Evolutionary conservation across 2,797 vertebrate genomes (phyloP), one percentile per base, ranked within the genome.

Genomic region (Dromococcyx pavoninus): DNA sequence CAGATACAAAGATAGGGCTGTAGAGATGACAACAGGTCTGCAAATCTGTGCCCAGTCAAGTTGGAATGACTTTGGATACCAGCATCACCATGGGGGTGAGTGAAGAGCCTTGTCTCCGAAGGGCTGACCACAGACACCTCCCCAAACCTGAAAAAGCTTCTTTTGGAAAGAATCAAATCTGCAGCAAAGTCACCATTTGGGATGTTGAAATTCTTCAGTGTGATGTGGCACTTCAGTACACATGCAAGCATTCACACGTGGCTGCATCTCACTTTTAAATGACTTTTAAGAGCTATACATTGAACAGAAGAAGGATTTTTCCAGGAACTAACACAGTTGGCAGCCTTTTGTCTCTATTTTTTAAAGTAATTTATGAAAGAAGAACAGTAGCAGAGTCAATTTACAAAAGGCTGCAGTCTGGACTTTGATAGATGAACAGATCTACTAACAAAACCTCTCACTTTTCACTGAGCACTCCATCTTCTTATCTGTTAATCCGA

Each of bases 371-470:
- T 94, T 93, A 96, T 89, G 69, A 93, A 95, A 95, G 84, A 67
- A 83, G 71, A 80, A 85, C 85, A 89, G 81, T 23, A 96, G 35
- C 74, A 70, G 92, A 96, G 90, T 95, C 94, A 92, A 93, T 96
- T 96, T 96, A 50, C 66, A 86, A 92, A 84, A 70, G 73, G 79
- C 86, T 96, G 79, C 79, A 93, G 87, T 51, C 66, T 88, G 88
- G 96, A 96, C 90, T 95, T 97, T 96, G 96, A 95, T 88, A 95
- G 93, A 96, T 94, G 96, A 94, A 75, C 81, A 91, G 81, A 94
- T 95, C 93, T 57, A 62, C 78, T 92, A 93, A 92, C 86, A 95
- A 94, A 96, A 95, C 87, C 86, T 88, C 90, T 94, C 90, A 28
- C 77, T 93, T 95, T 66, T 54, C 93, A 83, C 78, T 46, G 78